Conservation (phyloP, 2,888 invertebrate species). For the Pharmacophagus antenor region DNA sequence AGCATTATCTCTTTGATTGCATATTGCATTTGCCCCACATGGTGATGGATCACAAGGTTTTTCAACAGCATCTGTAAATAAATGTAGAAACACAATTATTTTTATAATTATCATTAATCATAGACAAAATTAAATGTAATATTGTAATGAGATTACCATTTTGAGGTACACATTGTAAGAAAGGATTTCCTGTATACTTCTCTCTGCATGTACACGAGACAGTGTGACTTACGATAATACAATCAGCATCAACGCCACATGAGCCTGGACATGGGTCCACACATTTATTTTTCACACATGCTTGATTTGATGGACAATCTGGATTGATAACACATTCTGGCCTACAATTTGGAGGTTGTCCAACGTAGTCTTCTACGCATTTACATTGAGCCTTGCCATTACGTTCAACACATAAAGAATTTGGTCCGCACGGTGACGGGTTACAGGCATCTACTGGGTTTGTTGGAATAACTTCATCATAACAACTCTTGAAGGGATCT, state of each 20-base stretch:
- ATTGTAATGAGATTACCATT: constrained; percentile 63
- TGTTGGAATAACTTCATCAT: constrained; percentile 69
- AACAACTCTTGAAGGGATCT: constrained; percentile 89
- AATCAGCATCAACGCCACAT: constrained; percentile 90
- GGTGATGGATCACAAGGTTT: constrained; percentile 93
- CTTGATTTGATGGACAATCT: constrained; percentile 88
- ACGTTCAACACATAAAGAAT: constrained; percentile 85
- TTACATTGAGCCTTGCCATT: constrained; percentile 87
- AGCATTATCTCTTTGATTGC: constrained; percentile 87
- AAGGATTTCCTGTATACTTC: constrained; percentile 91
- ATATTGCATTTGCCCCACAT: constrained; percentile 91
- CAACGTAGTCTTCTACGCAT: constrained; percentile 88
- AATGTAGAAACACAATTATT: constrained; percentile 21
- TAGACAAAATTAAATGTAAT: not conserved
- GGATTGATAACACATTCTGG: constrained; percentile 92
- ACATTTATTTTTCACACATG: constrained; percentile 90
- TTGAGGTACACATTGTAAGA: constrained; percentile 86
- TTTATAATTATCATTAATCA: not conserved
- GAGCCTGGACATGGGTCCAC: constrained; percentile 91
- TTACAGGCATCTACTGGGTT: constrained; percentile 82
- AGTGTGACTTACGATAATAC: constrained; percentile 88
- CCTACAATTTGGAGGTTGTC: constrained; percentile 89
- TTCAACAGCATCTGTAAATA: constrained; percentile 75
- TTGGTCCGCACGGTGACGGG: constrained; percentile 91
- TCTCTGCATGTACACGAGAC: constrained; percentile 89